Evolutionary conservation across 2,888 invertebrate species (phyloP).

Genomic region (Campaea margaritaria): DNA sequence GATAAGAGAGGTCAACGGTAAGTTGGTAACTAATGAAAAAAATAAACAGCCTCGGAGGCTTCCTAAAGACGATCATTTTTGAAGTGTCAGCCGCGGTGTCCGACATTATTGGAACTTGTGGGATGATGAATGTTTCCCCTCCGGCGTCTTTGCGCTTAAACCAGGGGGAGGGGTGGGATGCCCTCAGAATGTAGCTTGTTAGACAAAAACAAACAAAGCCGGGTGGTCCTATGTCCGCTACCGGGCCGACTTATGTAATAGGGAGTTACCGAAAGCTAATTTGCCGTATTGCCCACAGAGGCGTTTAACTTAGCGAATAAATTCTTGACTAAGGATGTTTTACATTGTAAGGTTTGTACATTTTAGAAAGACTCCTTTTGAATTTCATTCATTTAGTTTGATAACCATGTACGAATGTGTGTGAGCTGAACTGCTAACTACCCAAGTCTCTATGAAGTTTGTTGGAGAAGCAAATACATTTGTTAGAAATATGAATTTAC

Average conservation of each 20-base stretch:
- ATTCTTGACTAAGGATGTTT: slow-evolving; percentile 3
- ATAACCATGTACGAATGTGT: too few species aligned
- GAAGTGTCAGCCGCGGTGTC: slow-evolving; percentile 55
- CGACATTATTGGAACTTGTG: slow-evolving; percentile 46
- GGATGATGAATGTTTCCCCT: slow-evolving; percentile 48
- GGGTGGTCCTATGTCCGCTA: slow-evolving; percentile 61
- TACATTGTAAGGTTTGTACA: neutral
- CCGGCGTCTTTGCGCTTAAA: slow-evolving; percentile 28
- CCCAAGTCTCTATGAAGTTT: too few species aligned
- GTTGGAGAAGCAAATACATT: too few species aligned
- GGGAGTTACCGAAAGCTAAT: slow-evolving; percentile 49
- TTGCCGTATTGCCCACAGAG: slow-evolving; percentile 45
- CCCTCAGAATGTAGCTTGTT: slow-evolving; percentile 49
- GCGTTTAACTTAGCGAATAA: slow-evolving; percentile 18
- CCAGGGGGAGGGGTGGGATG: slow-evolving; percentile 41
- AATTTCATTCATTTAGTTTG: too few species aligned
- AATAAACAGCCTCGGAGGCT: slow-evolving; percentile 46
- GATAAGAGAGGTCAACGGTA: slow-evolving; percentile 8
- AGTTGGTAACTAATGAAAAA: slow-evolving; percentile 46
- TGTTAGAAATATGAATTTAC: too few species aligned
- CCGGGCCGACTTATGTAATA: slow-evolving; percentile 44
- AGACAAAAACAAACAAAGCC: slow-evolving; percentile 65
- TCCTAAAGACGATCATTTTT: slow-evolving; percentile 53
- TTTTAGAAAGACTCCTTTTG: too few species aligned
- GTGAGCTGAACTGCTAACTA: too few species aligned